Evolutionary conservation across 2,888 invertebrate genomes (phyloP).

Genomic region (Perithous albicinctus): DNA sequence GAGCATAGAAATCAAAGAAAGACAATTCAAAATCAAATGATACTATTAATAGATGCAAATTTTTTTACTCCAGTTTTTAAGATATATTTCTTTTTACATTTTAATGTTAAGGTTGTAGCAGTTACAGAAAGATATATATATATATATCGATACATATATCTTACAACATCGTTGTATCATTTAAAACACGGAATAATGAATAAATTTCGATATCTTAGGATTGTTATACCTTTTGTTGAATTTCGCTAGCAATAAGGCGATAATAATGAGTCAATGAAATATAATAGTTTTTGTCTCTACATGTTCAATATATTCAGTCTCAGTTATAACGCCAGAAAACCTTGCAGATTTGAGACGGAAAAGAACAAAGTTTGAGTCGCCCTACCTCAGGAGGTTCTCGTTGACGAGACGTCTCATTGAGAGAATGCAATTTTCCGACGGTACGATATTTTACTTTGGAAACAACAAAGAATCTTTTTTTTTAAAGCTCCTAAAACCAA

Average conservation of each 20-base stretch:
- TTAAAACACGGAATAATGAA: conserved; percentile 33
- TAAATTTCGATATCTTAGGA: conserved; percentile 30
- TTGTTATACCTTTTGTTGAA: conserved; percentile 39
- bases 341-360: conserved; percentile 82
- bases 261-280: conserved; percentile 35
- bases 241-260: conserved; percentile 41
- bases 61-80: conserved; percentile 23
- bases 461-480: conserved; percentile 50
- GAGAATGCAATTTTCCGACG: conserved; percentile 81
- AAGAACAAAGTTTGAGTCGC: conserved; percentile 82
- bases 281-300: conserved; percentile 22
- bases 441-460: conserved; percentile 74
- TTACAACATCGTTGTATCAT: conserved; percentile 40
- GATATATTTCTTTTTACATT: conserved; percentile 9
- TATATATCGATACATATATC: conserved; percentile 7
- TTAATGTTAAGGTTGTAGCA: conserved; percentile 23
- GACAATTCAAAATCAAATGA: background rate
- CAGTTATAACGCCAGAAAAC: conserved; percentile 69
- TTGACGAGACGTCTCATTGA: conserved; percentile 81
- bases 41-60: background rate
- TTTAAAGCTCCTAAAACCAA: conserved; percentile 70
- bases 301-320: conserved; percentile 12
- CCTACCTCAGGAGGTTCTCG: conserved; percentile 80
- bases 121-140: conserved; percentile 11
- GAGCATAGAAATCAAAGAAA: conserved; percentile 15